Base-by-base conservation (phyloP, 2,113 vertebrate species). In the Varanus salvator region DNA sequence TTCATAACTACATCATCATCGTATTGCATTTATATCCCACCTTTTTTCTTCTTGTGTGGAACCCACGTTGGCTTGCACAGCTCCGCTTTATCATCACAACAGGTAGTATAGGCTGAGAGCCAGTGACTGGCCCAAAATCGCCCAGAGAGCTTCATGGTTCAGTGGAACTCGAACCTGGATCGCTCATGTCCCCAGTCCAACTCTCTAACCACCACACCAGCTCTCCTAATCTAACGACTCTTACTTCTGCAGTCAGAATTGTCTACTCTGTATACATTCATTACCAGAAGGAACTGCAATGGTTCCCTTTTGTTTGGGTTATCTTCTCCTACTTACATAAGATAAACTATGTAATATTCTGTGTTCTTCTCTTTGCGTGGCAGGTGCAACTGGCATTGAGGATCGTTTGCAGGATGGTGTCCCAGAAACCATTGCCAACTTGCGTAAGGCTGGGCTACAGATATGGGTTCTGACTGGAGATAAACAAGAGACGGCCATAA, bases 401-500 rank as follows among this genome's bases (percentile, higher is more conserved):
- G 99, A 99, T 93, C 97, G 98, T 76, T 97, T 99, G 88, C 99
- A 99, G 95, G 99, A 99, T 0, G 99, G 99, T 0, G 99, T 99
- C 2, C 99, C 99, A 0, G 99, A 99, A 94, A 99, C 99, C 52
- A 99, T 99, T 11, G 97, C 97, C 4, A 97, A 97, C 1, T 92
- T 99, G 86, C 97, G 98, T 64, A 98, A 97, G 90, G 99, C 99
- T 2, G 99, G 98, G n/a, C 94, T 99, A 80, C 98, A 99, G 96
- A 98, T 99, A 78, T 99, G 99, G 99, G 98, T 99, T 88, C 97
- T 99, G 93, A 99, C 99, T 0, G 99, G 99, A 2, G 99, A 99
- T 97, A 99, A 99, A 92, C 99, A 99, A 93, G 99, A 99, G 96
- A 99, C 99, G 0, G 99, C 99, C 7, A 94, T 99, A 84, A 99